Evolutionary conservation across 2,113 vertebrate species (phyloP), one percentile per base, ranked within the genome.

Genomic region (Brachypteracias leptosomus): DNA sequence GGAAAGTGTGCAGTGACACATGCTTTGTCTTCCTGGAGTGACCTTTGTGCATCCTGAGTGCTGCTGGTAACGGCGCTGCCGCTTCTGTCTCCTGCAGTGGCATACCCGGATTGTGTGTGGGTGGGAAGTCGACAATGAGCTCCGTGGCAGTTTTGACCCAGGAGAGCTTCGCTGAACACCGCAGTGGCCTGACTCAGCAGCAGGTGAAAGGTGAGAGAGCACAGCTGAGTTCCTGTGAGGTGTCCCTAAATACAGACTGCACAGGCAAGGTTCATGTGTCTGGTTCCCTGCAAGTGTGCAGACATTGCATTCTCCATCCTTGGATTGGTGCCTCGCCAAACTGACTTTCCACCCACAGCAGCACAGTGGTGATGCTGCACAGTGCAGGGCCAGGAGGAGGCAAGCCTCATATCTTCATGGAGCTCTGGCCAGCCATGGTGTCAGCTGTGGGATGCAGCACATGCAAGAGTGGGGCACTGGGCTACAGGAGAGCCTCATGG

Each of bases 71-170:
- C 21, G 16, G 33, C 35, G 28, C 29, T 79, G 52, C 75, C 18
- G 14, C 17, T 24, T 84, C 36, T 79, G 9, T 81, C 44, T 74
- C 76, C 84, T 52, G 4, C 92, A 99, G 99, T 99, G 99, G 98
- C 98, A 99, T 98, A 98, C 99, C 99, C 98, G 98, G 99, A 99
- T 98, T 98, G 97, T 97, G 99, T 98, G 98, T 98, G 98, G 98
- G 98, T 98, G 98, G 98, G 98, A 99, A 98, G 98, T 98, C 98
- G 97, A 99, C 98, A 98, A 99, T 99, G 99, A 99, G 99, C 98
- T 99, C 99, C 89, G 99, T 99, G 97, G 99, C 99, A 97, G 99
- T 99, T 98, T 98, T 99, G 98, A 99, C 99, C 97, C 99, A 99
- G 97, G 99, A 99, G 98, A 99, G 98, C 98, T 99, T 99, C 95